These are phyloP conservation scores for Nesometra sesokonis DNA, from an alignment of 35 echinoderm and acorn worm genomes.

Conservation along the genomic window DNA sequence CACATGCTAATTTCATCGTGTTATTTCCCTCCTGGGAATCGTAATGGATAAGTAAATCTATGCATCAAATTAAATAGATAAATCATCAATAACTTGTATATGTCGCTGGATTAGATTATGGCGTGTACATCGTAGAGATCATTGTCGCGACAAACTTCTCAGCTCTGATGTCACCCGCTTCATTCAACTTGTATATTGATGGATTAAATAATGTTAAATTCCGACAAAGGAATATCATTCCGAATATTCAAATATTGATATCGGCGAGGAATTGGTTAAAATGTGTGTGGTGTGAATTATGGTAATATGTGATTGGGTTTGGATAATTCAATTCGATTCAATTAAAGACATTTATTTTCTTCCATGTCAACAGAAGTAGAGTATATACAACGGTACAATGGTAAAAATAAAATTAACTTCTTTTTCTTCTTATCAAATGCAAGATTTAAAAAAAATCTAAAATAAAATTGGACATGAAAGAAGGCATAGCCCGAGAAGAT, in stretches of 20 bases:
- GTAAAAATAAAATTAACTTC: too few species aligned
- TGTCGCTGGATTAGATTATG: neutral
- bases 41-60: neutral
- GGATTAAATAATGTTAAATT: neutral
- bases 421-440: too few species aligned
- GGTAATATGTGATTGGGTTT: too few species aligned
- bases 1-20: neutral
- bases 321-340: too few species aligned
- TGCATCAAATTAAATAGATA: neutral
- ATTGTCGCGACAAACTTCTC: neutral
- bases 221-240: neutral
- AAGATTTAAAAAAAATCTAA: too few species aligned
- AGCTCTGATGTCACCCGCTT: neutral
- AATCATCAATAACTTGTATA: neutral
- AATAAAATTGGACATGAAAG: too few species aligned
- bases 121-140: neutral
- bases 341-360: too few species aligned
- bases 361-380: too few species aligned
- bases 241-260: neutral
- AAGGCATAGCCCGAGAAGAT: too few species aligned
- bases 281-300: neutral
- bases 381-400: too few species aligned
- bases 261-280: neutral
- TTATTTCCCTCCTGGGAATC: neutral
- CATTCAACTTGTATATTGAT: neutral